These are phyloP conservation scores for Notothenia coriiceps DNA, from an alignment of 2,113 vertebrate species.

Conservation along the genomic window DNA sequence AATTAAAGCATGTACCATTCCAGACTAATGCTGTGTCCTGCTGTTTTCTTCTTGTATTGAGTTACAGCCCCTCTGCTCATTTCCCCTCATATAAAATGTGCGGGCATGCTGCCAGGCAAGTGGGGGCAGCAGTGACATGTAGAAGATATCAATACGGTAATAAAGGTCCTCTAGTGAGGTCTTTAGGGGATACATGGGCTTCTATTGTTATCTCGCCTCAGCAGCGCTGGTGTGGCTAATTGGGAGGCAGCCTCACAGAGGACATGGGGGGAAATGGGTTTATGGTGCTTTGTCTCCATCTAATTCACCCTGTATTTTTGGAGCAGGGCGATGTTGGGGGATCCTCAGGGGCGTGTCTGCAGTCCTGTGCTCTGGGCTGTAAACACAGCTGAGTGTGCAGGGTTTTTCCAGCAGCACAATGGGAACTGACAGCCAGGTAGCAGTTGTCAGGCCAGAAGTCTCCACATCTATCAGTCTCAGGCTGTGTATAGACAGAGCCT, in stretches of 20 bases:
- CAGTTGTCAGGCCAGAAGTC: slow-evolving; percentile 55
- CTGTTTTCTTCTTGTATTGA: slow-evolving; percentile 64
- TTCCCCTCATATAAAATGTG: slow-evolving; percentile 45
- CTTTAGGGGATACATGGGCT: slow-evolving; percentile 74
- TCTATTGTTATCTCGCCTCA: slow-evolving; percentile 76
- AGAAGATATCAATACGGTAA: slow-evolving; percentile 71
- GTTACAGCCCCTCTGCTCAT: slow-evolving; percentile 54
- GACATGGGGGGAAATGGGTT: slow-evolving; percentile 28
- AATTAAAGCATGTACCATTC: slow-evolving; percentile 71
- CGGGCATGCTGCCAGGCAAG: slow-evolving; percentile 61
- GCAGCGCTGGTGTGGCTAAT: slow-evolving; percentile 70
- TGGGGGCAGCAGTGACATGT: slow-evolving; percentile 65
- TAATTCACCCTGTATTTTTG: slow-evolving; percentile 41
- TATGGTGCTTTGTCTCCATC: slow-evolving; percentile 53
- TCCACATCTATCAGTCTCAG: slow-evolving; percentile 68
- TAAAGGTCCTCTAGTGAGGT: slow-evolving; percentile 73
- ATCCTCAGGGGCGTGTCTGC: slow-evolving; percentile 39
- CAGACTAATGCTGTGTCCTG: slow-evolving; percentile 56
- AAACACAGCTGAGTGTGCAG: slow-evolving; percentile 61
- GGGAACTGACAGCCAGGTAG: slow-evolving; percentile 49
- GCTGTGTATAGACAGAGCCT: slow-evolving; percentile 31
- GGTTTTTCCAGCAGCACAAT: slow-evolving; percentile 61
- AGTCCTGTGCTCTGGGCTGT: slow-evolving; percentile 45
- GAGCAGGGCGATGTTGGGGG: slow-evolving; percentile 24
- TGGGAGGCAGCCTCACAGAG: slow-evolving; percentile 56